Evolutionary conservation across 92 coral and sea anemone species (phyloP).

Genomic region (Muricea muricata): DNA sequence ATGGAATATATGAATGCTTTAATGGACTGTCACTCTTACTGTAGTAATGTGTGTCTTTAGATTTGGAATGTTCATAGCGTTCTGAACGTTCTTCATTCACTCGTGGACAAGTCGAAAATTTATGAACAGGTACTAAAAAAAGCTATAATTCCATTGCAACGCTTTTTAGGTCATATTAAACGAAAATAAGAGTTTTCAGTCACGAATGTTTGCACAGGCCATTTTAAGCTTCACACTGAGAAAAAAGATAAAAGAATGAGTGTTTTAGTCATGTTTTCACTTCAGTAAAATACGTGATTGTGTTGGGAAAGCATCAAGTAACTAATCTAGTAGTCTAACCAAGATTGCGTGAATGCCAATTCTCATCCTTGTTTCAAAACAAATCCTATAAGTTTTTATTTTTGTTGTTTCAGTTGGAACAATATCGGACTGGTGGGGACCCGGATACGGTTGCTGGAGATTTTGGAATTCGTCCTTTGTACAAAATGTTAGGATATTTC

Average conservation of each 20-base stretch:
- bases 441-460: conserved; percentile 92
- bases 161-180: background rate
- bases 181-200: no score
- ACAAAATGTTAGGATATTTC: conserved; percentile 98
- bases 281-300: no score
- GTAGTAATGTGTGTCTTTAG: conserved; percentile 53
- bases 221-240: no score
- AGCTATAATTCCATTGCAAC: background rate
- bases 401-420: conserved; percentile 66
- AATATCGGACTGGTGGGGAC: conserved; percentile 85
- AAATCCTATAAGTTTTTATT: background rate
- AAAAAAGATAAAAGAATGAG: no score
- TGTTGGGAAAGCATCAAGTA: no score
- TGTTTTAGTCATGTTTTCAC: no score
- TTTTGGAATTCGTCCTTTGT: conserved; percentile 90
- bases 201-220: no score
- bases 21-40: background rate
- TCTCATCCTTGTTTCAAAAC: no score
- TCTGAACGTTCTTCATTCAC: conserved; percentile 92
- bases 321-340: no score
- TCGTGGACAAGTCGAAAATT: conserved; percentile 91
- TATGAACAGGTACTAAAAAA: conserved; percentile 77
- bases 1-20: background rate
- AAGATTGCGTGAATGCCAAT: no score
- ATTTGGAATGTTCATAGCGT: conserved; percentile 99